A percentile compares a stretch with the other conserved stretches of the same genome.
Conservation (phyloP, 2,888 invertebrate genomes). For the Opisthograptis luteolata region DNA sequence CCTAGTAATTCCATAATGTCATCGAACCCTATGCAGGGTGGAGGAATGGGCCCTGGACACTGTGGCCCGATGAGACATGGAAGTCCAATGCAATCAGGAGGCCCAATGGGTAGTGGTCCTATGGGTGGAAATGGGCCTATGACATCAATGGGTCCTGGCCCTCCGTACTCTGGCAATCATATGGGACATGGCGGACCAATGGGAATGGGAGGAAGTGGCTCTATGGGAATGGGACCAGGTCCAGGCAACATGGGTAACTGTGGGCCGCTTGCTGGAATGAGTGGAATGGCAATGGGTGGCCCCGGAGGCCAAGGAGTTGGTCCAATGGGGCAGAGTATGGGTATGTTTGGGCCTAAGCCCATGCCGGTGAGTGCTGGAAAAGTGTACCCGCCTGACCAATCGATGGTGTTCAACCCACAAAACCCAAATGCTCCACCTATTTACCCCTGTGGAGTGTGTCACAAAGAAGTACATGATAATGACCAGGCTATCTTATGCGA, state of each 20-base stretch:
- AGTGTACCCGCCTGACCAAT: constrained; percentile 97
- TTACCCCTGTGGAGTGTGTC: constrained; percentile 98
- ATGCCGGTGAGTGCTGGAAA: constrained; percentile 96
- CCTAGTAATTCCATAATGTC: constrained; percentile 83
- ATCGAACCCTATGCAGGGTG: constrained; percentile 79
- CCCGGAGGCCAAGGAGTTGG: constrained; percentile 82
- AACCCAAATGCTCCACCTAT: constrained; percentile 99
- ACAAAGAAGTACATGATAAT: constrained; percentile 99
- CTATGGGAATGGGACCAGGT: constrained; percentile 78
- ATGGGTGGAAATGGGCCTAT: constrained; percentile 82
- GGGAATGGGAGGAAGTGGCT: constrained; percentile 78
- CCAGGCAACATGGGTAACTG: constrained; percentile 80
- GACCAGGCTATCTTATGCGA: constrained; percentile 99
- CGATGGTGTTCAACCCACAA: constrained; percentile 99
- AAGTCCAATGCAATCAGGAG: constrained; percentile 82
- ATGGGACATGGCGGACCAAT: constrained; percentile 82
- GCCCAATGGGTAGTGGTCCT: constrained; percentile 81
- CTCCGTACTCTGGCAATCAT: constrained; percentile 78
- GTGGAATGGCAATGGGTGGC: constrained; percentile 81
- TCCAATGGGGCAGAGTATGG: constrained; percentile 85
- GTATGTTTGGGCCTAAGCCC: constrained; percentile 91
- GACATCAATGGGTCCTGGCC: constrained; percentile 78
- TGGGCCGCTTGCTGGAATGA: constrained; percentile 80
- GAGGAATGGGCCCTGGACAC: constrained; percentile 80
- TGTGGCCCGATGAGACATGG: constrained; percentile 83